Evolutionary conservation across 2,113 vertebrate genomes (phyloP), one percentile per base, ranked within the genome.

Genomic region (Embiotoca jacksoni): DNA sequence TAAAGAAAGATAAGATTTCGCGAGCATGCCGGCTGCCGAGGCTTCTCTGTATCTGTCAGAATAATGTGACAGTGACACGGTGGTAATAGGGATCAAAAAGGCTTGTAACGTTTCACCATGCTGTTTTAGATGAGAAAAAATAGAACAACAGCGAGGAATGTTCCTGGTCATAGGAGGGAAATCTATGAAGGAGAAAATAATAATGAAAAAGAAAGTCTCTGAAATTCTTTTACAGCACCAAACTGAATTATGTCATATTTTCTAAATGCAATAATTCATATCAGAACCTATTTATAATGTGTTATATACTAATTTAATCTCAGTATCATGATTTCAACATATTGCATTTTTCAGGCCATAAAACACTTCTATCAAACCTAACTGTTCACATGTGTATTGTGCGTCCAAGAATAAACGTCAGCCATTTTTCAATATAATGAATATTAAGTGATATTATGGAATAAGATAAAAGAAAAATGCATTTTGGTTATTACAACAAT

Each of bases 21-120:
- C 58, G 55, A 78, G 89, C 80, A 91, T 23, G 83, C 86, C 66
- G 61, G 69, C 87, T 92, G 86, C 88, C 53, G 37, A 82, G 81
- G 75, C 71, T 89, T 85, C 86, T 88, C 75, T 82, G 67, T 80
- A 61, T 88, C 83, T 90, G 86, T 92, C 88, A 86, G 86, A 89
- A 86, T 91, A 90, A 90, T 90, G 85, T 92, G 90, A 90, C 89
- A 88, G 90, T 88, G 87, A 92, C 89, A 85, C 80, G 88, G 86
- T 78, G 80, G 72, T 81, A 85, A 90, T 79, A 60, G 77, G 63
- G 91, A 91, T 90, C 79, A 91, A 85, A 84, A 89, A 83, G 76
- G 65, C 78, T 77, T 81, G 82, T 89, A 90, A 89, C 81, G 83
- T 87, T 82, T 86, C 75, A 79, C 63, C 78, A 62, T 50, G 74